phyloP scores from a whole-genome alignment of 1,140 invertebrate species.

The Atta cephalotes region DNA sequence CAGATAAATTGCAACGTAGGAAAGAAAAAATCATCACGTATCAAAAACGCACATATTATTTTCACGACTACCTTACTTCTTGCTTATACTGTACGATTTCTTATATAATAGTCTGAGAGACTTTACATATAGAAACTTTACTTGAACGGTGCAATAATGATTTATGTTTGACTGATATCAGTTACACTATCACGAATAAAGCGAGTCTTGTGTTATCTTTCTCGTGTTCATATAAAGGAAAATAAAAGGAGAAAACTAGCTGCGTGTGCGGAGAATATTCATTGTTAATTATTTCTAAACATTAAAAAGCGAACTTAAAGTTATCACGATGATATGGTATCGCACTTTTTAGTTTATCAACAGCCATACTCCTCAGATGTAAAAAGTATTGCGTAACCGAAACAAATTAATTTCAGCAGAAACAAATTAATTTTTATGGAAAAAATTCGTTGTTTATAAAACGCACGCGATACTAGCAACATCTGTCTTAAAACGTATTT shows the following conservation, averaged over 20 bases:
- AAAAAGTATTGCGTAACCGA: background rate
- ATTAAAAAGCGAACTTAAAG: constrained; percentile 39
- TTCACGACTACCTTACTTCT: background rate
- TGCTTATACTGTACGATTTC: background rate
- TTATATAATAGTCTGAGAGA: constrained; percentile 11
- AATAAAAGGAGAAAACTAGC: constrained; percentile 1
- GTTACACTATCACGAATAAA: constrained; percentile 28
- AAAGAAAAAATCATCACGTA: background rate
- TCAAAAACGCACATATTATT: background rate
- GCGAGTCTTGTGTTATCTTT: constrained; percentile 3
- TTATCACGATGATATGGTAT: background rate
- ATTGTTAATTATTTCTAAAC: background rate
- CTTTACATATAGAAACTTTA: constrained; percentile 13
- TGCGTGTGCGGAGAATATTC: constrained; percentile 10
- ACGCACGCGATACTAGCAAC: constrained; percentile 4
- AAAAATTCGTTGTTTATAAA: constrained; percentile 71
- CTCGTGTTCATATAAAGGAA: background rate
- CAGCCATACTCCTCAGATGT: background rate
- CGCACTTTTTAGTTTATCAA: background rate
- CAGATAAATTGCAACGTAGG: constrained; percentile 7
- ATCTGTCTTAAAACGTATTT: constrained; percentile 7
- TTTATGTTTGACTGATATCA: constrained; percentile 17
- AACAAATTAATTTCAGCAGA: background rate
- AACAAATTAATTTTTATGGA: constrained; percentile 42
- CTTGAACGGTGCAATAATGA: constrained; percentile 17